phyloP scores from a whole-genome alignment of 2,797 vertebrate species.

The Varecia variegata region DNA sequence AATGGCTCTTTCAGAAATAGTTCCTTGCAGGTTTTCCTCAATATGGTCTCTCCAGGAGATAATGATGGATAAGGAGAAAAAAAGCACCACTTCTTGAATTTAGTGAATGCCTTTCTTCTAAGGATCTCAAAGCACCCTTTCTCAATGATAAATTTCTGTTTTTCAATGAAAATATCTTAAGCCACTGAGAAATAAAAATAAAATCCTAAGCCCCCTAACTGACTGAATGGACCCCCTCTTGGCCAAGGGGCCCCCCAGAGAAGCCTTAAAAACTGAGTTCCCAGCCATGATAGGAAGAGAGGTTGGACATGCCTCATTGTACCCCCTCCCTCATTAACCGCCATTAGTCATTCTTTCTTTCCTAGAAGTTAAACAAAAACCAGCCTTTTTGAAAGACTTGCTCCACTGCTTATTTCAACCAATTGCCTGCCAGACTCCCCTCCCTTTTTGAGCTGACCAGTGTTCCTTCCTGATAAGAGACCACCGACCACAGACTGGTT shows the following conservation, averaged over 20 bases:
- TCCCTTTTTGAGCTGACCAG: neutral
- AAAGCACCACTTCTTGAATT: constrained; percentile 13
- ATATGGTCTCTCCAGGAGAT: neutral
- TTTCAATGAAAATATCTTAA: neutral
- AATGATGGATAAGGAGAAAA: neutral
- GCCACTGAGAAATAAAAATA: neutral
- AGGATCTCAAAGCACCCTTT: constrained; percentile 17
- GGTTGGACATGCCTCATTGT: neutral
- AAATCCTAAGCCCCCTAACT: neutral
- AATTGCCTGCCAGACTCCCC: neutral
- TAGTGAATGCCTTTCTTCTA: constrained; percentile 28
- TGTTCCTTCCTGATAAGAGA: neutral
- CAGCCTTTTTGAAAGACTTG: neutral
- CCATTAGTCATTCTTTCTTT: neutral
- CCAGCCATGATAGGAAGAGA: neutral
- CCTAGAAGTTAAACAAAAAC: neutral
- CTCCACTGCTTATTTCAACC: neutral
- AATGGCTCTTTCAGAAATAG: neutral
- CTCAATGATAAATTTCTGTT: neutral
- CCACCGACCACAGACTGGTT: neutral
- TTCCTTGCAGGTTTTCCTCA: neutral
- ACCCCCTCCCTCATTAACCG: neutral
- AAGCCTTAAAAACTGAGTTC: neutral
- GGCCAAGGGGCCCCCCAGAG: neutral
- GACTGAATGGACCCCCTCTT: neutral